These are phyloP conservation scores for Anastrepha obliqua DNA, from an alignment of 1,140 invertebrate species.

Conservation along the genomic window DNA sequence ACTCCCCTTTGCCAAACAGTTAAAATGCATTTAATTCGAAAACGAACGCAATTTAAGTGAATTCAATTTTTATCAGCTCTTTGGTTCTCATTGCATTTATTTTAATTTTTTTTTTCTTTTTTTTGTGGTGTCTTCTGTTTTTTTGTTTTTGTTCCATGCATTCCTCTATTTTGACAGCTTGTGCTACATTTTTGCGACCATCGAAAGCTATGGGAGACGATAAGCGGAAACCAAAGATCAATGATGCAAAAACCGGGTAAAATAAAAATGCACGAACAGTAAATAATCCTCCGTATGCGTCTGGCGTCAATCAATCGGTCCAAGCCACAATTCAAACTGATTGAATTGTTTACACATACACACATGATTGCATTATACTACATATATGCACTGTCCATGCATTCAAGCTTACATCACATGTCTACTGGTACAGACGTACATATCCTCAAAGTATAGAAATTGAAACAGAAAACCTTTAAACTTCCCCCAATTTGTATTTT, in stretches of 20 bases:
- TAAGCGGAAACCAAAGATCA: constrained; percentile 26
- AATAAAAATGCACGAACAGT: constrained; percentile 22
- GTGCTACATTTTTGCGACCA: constrained; percentile 22
- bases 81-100: not conserved
- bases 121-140: not conserved
- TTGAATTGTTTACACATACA: not conserved
- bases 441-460: not conserved
- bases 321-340: not conserved
- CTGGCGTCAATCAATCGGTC: not conserved
- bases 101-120: not conserved
- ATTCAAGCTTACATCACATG: not conserved
- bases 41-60: constrained; percentile 43
- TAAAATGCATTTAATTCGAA: constrained; percentile 47
- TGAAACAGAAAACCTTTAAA: constrained; percentile 13
- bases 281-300: constrained; percentile 11
- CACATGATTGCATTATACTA: not conserved
- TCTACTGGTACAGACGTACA: not conserved
- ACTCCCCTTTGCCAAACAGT: constrained; percentile 21
- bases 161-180: not conserved
- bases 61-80: constrained; percentile 14
- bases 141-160: not conserved
- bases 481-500: not conserved
- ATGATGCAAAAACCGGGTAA: not conserved
- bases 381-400: too few species aligned
- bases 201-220: not conserved